phyloP scores from a whole-genome alignment of 2,113 vertebrate species.

The Datnioides undecimradiatus region DNA sequence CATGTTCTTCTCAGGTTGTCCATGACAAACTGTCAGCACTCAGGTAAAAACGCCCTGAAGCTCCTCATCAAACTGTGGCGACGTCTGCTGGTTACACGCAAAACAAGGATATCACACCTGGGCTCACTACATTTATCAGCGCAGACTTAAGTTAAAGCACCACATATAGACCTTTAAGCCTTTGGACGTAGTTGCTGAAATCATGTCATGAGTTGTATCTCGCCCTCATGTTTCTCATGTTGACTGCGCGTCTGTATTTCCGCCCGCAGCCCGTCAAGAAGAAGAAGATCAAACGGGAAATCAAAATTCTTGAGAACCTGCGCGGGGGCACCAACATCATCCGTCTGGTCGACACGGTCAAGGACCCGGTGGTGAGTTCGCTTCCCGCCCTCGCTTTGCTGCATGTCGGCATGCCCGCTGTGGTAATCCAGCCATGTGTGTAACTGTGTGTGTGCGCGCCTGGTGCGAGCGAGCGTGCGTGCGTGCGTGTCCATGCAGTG shows the following conservation, averaged over 20 bases:
- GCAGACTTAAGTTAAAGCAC: too few species aligned
- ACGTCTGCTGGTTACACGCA: neutral
- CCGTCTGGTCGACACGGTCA: conserved; percentile 97
- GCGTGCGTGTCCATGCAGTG: neutral
- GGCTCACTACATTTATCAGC: too few species aligned
- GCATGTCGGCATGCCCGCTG: conserved; percentile 28
- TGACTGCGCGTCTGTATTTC: neutral
- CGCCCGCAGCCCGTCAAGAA: conserved; percentile 94
- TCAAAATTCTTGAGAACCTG: conserved; percentile 98
- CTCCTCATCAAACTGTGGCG: neutral
- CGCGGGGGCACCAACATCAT: conserved; percentile 99
- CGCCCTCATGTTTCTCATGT: too few species aligned
- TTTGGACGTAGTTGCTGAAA: too few species aligned
- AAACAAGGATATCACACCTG: neutral
- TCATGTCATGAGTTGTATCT: too few species aligned
- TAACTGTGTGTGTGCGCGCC: neutral
- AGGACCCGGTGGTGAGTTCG: conserved; percentile 96
- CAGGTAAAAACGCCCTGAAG: neutral
- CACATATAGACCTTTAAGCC: too few species aligned
- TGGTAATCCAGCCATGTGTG: conserved; percentile 46
- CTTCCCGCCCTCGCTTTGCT: neutral
- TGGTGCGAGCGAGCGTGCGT: neutral
- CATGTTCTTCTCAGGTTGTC: too few species aligned
- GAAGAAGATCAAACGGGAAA: conserved; percentile 99
- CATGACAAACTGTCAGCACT: neutral